Percentiles rank a stretch among this genome's conserved stretches.
Evolutionary conservation across 2,113 vertebrate genomes (phyloP).

Genomic region (Hepsetus odoe): DNA sequence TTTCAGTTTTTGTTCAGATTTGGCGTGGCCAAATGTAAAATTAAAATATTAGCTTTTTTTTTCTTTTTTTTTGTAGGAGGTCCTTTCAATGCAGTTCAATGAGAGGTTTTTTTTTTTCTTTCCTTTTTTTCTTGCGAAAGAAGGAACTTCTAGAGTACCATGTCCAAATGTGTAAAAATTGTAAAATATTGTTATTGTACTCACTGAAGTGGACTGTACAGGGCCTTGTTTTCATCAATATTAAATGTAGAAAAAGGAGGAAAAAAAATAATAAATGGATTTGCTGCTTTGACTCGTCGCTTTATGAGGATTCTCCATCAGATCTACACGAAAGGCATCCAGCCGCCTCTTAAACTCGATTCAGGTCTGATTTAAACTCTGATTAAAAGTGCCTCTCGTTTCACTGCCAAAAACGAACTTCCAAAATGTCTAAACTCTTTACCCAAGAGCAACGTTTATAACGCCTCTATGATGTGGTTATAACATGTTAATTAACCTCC

Average conservation of each 20-base stretch:
- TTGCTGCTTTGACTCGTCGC: slow-evolving; percentile 67
- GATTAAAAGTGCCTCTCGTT: no score
- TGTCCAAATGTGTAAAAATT: slow-evolving; percentile 97
- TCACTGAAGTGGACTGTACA: slow-evolving; percentile 97
- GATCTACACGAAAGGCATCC: no score
- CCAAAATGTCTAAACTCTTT: no score
- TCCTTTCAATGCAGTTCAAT: slow-evolving; percentile 79
- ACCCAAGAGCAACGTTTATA: no score
- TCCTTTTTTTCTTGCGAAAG: slow-evolving; percentile 80
- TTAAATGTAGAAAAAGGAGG: slow-evolving; percentile 90
- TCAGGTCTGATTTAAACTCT: no score
- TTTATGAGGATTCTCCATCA: background rate
- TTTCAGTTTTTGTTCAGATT: slow-evolving; percentile 58
- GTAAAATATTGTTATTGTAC: slow-evolving; percentile 98
- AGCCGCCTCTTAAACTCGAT: no score
- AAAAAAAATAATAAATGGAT: slow-evolving; percentile 73
- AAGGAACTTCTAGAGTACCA: slow-evolving; percentile 74
- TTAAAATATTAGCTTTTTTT: slow-evolving; percentile 70
- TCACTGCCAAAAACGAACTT: no score
- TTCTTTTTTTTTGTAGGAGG: slow-evolving; percentile 76
- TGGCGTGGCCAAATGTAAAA: slow-evolving; percentile 73
- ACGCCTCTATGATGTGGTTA: no score
- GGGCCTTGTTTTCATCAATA: slow-evolving; percentile 97
- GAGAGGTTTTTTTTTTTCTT: slow-evolving; percentile 74
- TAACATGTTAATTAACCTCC: no score